A percentile compares a stretch with the other conserved stretches of the same genome.
phyloP scores from a whole-genome alignment of 1,140 invertebrate species.

The Papilio glaucus region DNA sequence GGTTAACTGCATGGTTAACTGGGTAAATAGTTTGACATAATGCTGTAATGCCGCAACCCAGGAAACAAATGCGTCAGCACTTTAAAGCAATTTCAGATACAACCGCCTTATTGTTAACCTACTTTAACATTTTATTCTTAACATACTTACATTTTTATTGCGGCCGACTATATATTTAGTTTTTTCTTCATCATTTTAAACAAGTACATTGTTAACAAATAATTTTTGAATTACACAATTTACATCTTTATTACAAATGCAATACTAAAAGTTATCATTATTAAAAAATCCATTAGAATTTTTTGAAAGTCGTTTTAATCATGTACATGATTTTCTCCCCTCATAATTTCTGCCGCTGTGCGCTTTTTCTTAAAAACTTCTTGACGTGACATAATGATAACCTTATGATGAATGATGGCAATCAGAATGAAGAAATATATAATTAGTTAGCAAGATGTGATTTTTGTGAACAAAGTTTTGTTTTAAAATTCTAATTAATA shows the following conservation, averaged over 20 bases:
- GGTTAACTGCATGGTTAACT: not conserved
- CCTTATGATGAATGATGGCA: too few relatives aligned
- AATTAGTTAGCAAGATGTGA: too few relatives aligned
- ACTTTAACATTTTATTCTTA: not conserved
- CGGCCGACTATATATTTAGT: not conserved
- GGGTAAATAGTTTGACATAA: constrained; percentile 18
- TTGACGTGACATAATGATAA: not conserved
- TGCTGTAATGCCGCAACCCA: constrained; percentile 21
- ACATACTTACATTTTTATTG: not conserved
- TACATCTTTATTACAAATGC: too few relatives aligned
- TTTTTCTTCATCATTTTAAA: too few relatives aligned
- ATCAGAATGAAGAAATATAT: too few relatives aligned
- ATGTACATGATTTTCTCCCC: not conserved
- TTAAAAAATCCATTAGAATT: too few relatives aligned
- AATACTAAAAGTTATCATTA: too few relatives aligned
- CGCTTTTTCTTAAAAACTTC: not conserved
- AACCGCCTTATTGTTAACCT: constrained; percentile 23
- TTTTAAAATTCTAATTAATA: too few relatives aligned
- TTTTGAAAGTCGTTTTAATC: not conserved
- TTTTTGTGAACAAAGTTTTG: too few relatives aligned
- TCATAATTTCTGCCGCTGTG: not conserved
- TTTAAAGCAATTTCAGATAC: constrained; percentile 27
- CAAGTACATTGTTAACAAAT: too few relatives aligned
- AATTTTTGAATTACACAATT: too few relatives aligned
- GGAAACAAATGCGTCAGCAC: constrained; percentile 24